A percentile compares a stretch with the other conserved stretches of the same genome.
Conservation (phyloP, 2,797 vertebrate genomes). For the Peromyscus eremicus region DNA sequence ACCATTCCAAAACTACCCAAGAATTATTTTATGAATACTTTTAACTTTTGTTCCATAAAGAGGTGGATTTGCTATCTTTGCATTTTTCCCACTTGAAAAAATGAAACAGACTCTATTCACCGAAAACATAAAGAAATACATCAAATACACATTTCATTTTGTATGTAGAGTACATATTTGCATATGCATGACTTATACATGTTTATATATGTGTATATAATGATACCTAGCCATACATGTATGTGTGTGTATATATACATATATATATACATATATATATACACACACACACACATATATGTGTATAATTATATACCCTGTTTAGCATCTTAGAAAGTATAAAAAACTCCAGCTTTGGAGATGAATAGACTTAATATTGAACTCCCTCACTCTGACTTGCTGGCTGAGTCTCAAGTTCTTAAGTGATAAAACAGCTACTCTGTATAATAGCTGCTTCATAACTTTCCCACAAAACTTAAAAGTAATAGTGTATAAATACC, state of each 20-base stretch:
- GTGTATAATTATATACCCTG: not conserved
- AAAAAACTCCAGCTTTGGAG: not conserved
- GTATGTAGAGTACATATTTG: not conserved
- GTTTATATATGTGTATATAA: not conserved
- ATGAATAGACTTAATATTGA: not conserved
- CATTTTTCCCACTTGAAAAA: not conserved
- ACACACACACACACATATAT: not conserved
- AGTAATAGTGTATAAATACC: not conserved
- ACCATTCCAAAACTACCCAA: not conserved
- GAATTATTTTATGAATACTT: constrained; percentile 6
- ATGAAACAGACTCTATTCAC: not conserved
- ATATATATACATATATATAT: no score
- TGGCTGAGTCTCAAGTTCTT: not conserved
- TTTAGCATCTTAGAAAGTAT: not conserved
- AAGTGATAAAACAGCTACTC: constrained; percentile 10
- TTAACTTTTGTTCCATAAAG: not conserved
- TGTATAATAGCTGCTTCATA: not conserved
- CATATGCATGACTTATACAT: not conserved
- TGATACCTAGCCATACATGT: not conserved
- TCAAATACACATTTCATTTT: constrained; percentile 33
- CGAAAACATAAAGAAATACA: not conserved
- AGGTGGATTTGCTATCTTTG: not conserved
- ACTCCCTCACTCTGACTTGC: not conserved
- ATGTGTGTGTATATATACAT: not conserved
- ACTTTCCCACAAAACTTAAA: not conserved